Base-by-base conservation (phyloP, 2,797 vertebrate species). In the Tapirus indicus region DNA sequence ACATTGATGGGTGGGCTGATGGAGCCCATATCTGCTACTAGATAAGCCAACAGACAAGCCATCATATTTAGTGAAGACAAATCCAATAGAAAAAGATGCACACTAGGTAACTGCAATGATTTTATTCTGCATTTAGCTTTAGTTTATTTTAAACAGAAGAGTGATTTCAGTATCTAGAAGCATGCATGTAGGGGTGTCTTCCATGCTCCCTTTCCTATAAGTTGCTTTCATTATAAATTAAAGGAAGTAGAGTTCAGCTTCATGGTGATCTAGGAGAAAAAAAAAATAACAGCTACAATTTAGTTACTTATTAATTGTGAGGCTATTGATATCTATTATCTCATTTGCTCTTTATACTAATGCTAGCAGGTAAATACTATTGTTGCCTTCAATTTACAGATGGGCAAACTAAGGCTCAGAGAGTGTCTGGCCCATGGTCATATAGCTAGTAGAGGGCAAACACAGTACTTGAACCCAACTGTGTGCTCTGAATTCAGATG, bases 41-140 rank as follows among this genome's bases (percentile, higher is more conserved):
- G 97, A 98, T 98, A 99, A 98, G 98, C 98, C 98, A 98, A 98
- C 98, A 98, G 98, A 99, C 98, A 98, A 99, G 98, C 98, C 95
- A 92, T 98, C 98, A 98, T 97, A 97, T 99, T 99, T 99, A 98
- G 98, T 98, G 98, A 97, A 98, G 99, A 99, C 98, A 98, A 99
- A 98, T 97, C 98, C 98, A 98, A 99, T 99, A 99, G 98, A 98
- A 99, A 95, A 98, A 97, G 98, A 99, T 98, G 93, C 98, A 99
- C 97, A 98, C 98, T 95, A 98, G 98, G 98, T 98, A 95, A 98
- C 95, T 98, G 96, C 74, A 98, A 95, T 96, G 97, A 98, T 95
- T 98, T 98, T 98, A 96, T 97, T 98, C 98, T 97, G 79, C 97
- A 97, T 98, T 99, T 98, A 98, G 99, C 98, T 99, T 98, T 98